phyloP scores from a whole-genome alignment of 2,888 invertebrate genomes.

The Morpho helenor region DNA sequence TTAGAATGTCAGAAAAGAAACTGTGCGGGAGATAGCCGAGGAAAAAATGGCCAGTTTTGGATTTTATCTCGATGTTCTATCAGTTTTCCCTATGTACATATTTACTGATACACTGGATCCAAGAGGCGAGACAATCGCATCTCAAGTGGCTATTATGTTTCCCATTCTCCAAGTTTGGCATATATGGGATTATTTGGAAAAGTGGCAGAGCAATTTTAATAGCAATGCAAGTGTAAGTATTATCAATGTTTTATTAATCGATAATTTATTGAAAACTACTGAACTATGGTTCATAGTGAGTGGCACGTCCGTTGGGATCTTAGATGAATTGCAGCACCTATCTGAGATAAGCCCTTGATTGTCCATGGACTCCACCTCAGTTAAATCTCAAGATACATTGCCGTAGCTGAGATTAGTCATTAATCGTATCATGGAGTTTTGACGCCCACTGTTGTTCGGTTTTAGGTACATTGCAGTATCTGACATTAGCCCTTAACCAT shows the following conservation, averaged over 20 bases:
- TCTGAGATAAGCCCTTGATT: too few relatives aligned
- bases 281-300: not conserved
- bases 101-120: conserved; percentile 61
- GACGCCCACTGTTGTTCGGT: too few relatives aligned
- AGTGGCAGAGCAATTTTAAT: conserved; percentile 54
- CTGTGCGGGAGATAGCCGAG: conserved; percentile 62
- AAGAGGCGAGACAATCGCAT: conserved; percentile 41
- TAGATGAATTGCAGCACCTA: too few relatives aligned
- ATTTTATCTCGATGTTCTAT: conserved; percentile 66
- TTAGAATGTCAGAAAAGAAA: conserved; percentile 56
- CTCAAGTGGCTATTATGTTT: conserved; percentile 51
- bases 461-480: too few relatives aligned
- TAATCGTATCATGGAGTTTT: too few relatives aligned
- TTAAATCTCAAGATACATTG: too few relatives aligned
- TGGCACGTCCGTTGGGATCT: too few relatives aligned
- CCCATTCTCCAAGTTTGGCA: conserved; percentile 68
- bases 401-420: too few relatives aligned
- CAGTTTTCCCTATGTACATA: conserved; percentile 63
- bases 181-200: conserved; percentile 56
- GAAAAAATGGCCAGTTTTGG: conserved; percentile 63
- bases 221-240: conserved; percentile 49
- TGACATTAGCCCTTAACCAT: too few relatives aligned
- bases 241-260: not conserved
- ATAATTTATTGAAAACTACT: not conserved
- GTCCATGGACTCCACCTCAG: too few relatives aligned